Conservation (phyloP, 2,888 invertebrate species). For the Philonicus albiceps region DNA sequence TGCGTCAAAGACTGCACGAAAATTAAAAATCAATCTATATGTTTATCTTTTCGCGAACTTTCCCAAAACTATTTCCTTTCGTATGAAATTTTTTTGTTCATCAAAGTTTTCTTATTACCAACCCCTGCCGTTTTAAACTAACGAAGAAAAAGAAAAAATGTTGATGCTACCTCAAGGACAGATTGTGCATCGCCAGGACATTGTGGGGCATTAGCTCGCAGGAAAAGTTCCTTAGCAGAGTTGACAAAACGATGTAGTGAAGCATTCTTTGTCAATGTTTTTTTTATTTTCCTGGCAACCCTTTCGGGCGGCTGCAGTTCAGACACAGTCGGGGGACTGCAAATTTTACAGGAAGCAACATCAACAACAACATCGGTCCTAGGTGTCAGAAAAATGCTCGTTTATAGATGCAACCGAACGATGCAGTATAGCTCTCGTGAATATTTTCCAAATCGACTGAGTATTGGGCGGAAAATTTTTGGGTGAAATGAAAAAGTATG, state of each 20-base stretch:
- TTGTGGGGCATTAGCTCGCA: background rate
- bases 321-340: background rate
- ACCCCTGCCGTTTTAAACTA: background rate
- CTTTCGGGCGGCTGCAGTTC: background rate
- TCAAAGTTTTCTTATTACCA: slow-evolving; percentile 13
- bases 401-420: background rate
- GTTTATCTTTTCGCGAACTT: background rate
- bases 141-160: background rate
- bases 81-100: background rate
- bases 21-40: slow-evolving; percentile 2
- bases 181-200: background rate
- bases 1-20: background rate
- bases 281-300: background rate
- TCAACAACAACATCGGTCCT: background rate
- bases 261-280: slow-evolving; percentile 15
- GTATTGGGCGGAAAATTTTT: background rate
- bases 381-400: background rate
- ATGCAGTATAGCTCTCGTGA: background rate
- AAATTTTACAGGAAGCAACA: background rate
- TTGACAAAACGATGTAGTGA: slow-evolving; percentile 4
- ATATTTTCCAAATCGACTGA: slow-evolving; percentile 5
- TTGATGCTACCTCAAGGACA: background rate
- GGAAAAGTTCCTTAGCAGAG: background rate
- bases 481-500: background rate
- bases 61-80: background rate